Conservation (phyloP, 2,797 vertebrate species). For the Fringilla coelebs region DNA sequence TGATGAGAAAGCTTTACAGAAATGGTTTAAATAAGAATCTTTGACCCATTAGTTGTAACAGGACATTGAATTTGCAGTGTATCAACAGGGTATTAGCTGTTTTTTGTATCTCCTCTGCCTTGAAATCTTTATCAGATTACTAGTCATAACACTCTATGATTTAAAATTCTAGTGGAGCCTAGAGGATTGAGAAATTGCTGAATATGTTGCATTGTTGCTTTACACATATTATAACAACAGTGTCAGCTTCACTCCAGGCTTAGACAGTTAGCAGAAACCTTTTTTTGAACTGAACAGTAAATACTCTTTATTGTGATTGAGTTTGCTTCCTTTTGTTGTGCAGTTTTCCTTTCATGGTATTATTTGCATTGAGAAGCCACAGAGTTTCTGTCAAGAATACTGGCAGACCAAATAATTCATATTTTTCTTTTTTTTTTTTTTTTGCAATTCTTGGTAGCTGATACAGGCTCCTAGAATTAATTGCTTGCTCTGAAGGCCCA, state of each 20-base stretch:
- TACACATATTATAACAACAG: background rate
- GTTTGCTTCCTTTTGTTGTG: background rate
- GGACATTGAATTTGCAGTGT: background rate
- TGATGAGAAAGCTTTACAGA: background rate
- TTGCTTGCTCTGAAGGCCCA: background rate
- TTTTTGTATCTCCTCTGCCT: background rate
- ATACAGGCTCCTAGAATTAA: background rate
- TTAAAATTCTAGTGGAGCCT: background rate
- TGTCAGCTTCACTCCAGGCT: background rate
- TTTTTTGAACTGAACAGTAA: background rate
- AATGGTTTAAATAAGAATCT: background rate
- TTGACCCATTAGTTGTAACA: background rate
- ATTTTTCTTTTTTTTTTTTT: too few relatives aligned
- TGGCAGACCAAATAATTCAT: background rate
- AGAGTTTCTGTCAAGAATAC: background rate
- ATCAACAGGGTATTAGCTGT: background rate
- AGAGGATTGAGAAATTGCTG: background rate
- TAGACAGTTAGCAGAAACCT: background rate
- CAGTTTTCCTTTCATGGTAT: background rate
- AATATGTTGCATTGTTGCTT: background rate
- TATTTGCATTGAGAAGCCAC: background rate
- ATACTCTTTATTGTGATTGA: background rate
- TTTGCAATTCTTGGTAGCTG: background rate
- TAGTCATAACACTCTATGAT: background rate
- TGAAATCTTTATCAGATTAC: background rate